Conservation (phyloP, 2,113 vertebrate species). For the Dryoscopus gambensis region DNA sequence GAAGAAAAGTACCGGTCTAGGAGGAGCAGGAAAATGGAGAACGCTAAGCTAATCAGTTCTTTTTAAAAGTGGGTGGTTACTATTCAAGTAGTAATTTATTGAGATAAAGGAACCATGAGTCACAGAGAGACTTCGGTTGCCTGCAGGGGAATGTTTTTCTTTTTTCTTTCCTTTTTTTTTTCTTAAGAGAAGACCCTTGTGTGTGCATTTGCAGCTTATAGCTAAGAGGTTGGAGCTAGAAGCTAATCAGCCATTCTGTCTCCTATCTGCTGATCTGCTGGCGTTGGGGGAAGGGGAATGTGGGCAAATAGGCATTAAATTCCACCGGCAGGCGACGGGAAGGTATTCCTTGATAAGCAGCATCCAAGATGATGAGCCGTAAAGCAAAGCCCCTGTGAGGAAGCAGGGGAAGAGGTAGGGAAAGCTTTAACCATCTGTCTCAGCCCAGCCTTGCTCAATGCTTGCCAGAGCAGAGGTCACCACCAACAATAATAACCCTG, state of each 20-base stretch:
- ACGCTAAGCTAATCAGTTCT: not conserved
- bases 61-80: not conserved
- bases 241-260: slow-evolving; percentile 63
- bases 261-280: slow-evolving; percentile 57
- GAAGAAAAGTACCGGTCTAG: not conserved
- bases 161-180: not conserved
- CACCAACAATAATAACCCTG: slow-evolving; percentile 54
- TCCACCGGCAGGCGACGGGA: not conserved
- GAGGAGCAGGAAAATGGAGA: not conserved
- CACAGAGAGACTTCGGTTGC: not conserved
- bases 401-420: not conserved
- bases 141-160: not conserved
- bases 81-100: not conserved
- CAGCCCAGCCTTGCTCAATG: slow-evolving; percentile 19
- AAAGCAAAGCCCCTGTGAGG: slow-evolving; percentile 27
- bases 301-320: slow-evolving; percentile 63
- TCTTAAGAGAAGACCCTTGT: not conserved
- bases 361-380: slow-evolving; percentile 19
- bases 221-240: slow-evolving; percentile 15
- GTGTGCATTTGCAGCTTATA: slow-evolving; percentile 23
- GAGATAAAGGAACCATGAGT: not conserved
- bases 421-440: slow-evolving; percentile 37
- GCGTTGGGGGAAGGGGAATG: slow-evolving; percentile 26
- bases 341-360: slow-evolving; percentile 52
- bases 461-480: slow-evolving; percentile 61